These are phyloP conservation scores for Callospermophilus lateralis DNA, from an alignment of 2,113 vertebrate species.

Conservation along the genomic window DNA sequence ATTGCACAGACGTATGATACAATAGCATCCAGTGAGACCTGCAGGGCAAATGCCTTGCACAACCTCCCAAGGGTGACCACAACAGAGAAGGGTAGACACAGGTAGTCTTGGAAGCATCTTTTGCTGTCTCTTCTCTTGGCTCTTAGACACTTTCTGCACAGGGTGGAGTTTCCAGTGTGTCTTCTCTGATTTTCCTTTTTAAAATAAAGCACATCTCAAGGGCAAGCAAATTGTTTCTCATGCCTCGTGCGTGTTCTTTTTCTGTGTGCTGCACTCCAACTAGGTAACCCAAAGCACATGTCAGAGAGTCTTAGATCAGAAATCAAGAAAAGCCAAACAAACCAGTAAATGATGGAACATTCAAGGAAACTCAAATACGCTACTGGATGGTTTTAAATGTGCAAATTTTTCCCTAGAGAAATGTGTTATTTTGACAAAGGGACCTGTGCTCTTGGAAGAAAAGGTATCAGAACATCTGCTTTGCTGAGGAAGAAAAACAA, in stretches of 20 bases:
- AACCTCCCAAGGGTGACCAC: fast-evolving
- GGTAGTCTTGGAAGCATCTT: fast-evolving
- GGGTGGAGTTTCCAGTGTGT: not conserved
- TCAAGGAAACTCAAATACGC: not conserved
- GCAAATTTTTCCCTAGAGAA: not conserved
- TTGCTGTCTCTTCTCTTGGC: not conserved
- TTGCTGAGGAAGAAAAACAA: not conserved
- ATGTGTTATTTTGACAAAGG: constrained; percentile 25
- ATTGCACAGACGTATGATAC: no score
- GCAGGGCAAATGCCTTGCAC: no score
- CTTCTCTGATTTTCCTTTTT: not conserved
- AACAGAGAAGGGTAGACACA: not conserved
- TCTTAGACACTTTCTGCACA: not conserved
- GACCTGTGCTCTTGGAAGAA: not conserved
- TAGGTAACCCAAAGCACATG: not conserved
- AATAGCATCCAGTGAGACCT: not conserved
- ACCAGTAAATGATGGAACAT: not conserved
- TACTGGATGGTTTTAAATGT: not conserved
- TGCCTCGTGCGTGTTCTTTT: not conserved
- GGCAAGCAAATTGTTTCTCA: not conserved
- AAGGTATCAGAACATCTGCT: not conserved
- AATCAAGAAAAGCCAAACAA: constrained; percentile 52
- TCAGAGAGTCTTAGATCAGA: not conserved
- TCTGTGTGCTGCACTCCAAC: not conserved
- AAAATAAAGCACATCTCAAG: not conserved